Percentiles rank a stretch among this genome's conserved stretches.
Evolutionary conservation across 1,140 invertebrate genomes (phyloP).

Genomic region (Brachionus sp.): DNA sequence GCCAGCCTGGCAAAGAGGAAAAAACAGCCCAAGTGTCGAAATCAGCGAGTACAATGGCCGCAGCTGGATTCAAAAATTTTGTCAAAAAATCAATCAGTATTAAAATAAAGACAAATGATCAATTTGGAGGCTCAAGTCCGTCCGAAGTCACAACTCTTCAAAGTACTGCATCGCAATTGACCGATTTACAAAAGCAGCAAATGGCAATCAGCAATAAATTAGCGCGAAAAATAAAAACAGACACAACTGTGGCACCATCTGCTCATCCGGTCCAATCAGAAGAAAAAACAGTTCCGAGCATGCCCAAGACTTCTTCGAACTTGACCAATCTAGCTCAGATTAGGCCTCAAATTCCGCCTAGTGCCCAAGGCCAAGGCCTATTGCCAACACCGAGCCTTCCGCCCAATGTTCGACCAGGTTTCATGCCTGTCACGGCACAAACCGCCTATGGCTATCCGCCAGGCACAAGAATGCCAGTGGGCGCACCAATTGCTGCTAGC

Average conservation of each 20-base stretch:
- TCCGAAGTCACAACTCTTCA: background rate
- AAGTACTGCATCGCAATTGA: background rate
- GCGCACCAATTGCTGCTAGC: background rate
- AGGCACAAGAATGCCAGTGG: background rate
- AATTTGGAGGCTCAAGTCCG: background rate
- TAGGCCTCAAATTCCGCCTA: background rate
- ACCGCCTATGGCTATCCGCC: background rate
- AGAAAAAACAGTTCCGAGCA: background rate
- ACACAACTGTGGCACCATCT: background rate
- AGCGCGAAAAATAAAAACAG: conserved; percentile 8
- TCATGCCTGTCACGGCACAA: background rate
- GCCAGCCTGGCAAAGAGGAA: background rate
- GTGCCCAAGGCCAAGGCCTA: background rate
- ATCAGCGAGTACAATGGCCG: background rate
- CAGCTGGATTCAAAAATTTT: conserved; percentile 45
- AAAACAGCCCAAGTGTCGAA: background rate
- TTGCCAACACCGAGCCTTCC: background rate
- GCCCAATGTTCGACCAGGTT: background rate
- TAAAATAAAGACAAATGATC: conserved; percentile 32
- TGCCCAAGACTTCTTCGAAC: background rate
- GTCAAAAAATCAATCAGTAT: conserved; percentile 45
- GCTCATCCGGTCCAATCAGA: background rate
- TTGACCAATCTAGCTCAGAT: background rate
- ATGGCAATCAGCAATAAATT: conserved; percentile 23
- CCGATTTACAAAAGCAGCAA: conserved; percentile 22